Evolutionary conservation across 2,797 vertebrate species (phyloP).

Genomic region (Synaphobranchus kaupii): DNA sequence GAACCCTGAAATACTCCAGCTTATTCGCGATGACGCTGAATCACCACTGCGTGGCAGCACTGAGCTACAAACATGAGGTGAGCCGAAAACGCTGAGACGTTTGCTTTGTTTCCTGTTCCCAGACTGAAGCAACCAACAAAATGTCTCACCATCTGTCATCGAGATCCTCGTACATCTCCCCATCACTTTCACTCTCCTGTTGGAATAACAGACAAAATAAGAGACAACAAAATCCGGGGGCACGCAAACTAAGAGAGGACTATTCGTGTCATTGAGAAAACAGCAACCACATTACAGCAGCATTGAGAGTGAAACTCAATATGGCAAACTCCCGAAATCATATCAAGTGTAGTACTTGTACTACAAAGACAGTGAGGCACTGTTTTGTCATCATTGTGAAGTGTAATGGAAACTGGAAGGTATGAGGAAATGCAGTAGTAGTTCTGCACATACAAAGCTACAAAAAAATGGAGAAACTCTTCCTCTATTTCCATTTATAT

Average conservation of each 20-base stretch:
- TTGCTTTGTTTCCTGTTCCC: neutral
- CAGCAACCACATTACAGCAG: neutral
- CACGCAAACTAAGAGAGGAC: neutral
- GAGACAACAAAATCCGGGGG: neutral
- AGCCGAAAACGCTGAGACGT: neutral
- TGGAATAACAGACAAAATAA: slow-evolving; percentile 20
- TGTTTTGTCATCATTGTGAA: neutral
- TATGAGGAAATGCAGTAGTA: neutral
- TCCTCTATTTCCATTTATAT: neutral
- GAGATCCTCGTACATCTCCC: slow-evolving; percentile 87
- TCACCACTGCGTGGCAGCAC: neutral
- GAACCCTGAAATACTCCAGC: too few relatives aligned
- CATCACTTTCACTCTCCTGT: slow-evolving; percentile 73
- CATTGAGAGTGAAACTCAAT: neutral
- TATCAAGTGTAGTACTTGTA: neutral
- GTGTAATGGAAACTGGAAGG: neutral
- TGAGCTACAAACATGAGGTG: neutral
- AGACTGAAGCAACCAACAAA: neutral
- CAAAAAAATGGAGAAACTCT: neutral
- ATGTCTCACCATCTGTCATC: slow-evolving; percentile 77
- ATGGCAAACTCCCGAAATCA: neutral
- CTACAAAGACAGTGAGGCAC: neutral
- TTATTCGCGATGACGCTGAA: neutral
- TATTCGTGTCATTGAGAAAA: neutral
- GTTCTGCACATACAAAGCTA: neutral